Base-by-base conservation (phyloP, 2,888 invertebrate genomes). In the Nomada ruficornis region DNA sequence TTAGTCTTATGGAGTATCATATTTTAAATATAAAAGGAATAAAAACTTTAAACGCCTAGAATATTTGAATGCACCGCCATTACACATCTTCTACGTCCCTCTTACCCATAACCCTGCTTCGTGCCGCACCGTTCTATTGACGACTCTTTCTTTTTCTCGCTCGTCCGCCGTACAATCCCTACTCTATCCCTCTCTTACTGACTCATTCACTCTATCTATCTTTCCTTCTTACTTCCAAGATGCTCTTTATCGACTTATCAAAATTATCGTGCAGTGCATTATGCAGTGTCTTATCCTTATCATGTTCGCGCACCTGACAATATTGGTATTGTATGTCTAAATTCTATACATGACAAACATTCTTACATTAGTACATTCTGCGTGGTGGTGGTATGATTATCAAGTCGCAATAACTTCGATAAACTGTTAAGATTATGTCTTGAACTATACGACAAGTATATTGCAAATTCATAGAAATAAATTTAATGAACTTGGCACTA, bases 1-100 rank as follows among this genome's bases (percentile, higher is more conserved):
- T 57, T 57, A 9, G 23, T 23, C 29, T 87, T 84, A 73, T 77
- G 80, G 62, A 80, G 85, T 65, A 50, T 77, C 59, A 44, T 2
- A 29, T 26, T 42, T 52, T 26, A 18, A 15, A 4, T 36, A 23
- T 5, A 64, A 5, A n/a, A 11, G 5, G 18, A 44, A 44, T 11
- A 20, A 29, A 15, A 23, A 20, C 15, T 2, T 0, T 2, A 26
- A 29, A 50, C 13, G 20, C 11, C 7, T 4, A 10, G 2, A 36
- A 47, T 13, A 42, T 29, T 54, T 62, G 11, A 67, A 42, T 47
- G 20, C 18, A 9, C 10, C 62, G 47, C 44, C 23, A 50, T 10
- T 69, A 42, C 15, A 9, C 44, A 29, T 3, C 15, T 13, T 3
- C 11, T 13, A 47, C 9, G 3, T 15, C 15, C 13, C 47, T 13